phyloP scores from a whole-genome alignment of 53 echinoderm and acorn worm genomes.

The Crossaster papposus region DNA sequence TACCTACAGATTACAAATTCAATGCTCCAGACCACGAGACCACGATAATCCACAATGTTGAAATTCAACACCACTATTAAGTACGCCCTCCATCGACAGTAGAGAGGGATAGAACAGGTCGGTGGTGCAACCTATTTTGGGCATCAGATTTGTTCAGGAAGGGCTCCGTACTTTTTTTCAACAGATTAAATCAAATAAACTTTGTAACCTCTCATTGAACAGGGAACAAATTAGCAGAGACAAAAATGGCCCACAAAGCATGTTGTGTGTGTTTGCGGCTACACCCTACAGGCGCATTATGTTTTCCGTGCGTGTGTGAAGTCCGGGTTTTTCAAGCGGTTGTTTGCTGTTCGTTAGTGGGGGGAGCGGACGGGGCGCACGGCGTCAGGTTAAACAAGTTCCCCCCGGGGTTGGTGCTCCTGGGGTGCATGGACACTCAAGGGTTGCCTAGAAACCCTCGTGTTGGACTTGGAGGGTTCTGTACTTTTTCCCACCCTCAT shows the following conservation, averaged over 20 bases:
- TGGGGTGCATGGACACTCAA: neutral
- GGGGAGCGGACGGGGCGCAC: neutral
- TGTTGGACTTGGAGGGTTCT: constrained; percentile 1
- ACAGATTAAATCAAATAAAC: neutral
- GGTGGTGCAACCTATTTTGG: neutral
- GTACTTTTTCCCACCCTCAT: constrained; percentile 7
- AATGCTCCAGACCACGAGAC: no score
- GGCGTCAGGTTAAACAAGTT: neutral
- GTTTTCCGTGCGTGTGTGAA: neutral
- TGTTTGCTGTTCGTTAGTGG: neutral
- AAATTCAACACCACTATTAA: neutral
- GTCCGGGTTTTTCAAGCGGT: neutral
- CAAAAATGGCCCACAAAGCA: neutral
- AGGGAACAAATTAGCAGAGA: neutral
- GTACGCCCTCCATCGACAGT: neutral
- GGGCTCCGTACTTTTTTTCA: constrained; percentile 18
- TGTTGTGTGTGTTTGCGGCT: neutral
- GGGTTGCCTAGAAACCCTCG: constrained; percentile 8
- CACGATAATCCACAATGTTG: no score
- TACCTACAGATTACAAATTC: no score
- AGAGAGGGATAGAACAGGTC: neutral
- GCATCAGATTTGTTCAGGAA: neutral
- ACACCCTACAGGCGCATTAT: neutral
- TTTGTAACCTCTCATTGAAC: neutral
- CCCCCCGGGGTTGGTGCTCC: neutral